phyloP scores from a whole-genome alignment of 2,113 vertebrate genomes.

The Atlantisia rogersi region DNA sequence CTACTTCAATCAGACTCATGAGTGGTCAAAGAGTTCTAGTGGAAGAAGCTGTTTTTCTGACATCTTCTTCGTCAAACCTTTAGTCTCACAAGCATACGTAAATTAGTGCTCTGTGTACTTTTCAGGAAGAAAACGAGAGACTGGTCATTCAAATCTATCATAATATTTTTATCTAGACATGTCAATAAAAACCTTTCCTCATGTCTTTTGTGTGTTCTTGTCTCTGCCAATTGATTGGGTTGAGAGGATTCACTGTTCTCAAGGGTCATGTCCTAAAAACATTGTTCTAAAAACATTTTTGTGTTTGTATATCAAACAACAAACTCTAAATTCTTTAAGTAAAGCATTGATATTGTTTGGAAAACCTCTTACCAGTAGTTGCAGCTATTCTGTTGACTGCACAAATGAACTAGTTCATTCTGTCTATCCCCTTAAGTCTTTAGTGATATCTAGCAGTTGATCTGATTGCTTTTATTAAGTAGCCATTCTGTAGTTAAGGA shows the following conservation, averaged over 20 bases:
- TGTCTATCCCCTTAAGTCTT: background rate
- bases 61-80: background rate
- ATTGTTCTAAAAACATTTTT: background rate
- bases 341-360: background rate
- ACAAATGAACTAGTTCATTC: background rate
- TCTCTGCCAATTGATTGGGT: background rate
- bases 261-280: background rate
- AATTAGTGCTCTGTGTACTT: background rate
- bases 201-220: background rate
- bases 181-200: background rate
- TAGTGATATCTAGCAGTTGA: background rate
- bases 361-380: background rate
- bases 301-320: background rate
- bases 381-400: background rate
- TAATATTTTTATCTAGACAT: no score
- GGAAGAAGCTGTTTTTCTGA: background rate
- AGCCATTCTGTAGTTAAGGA: background rate
- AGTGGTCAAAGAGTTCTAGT: accelerated
- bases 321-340: background rate
- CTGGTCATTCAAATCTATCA: background rate
- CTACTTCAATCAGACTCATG: background rate
- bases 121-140: background rate
- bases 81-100: background rate
- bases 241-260: background rate
- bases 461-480: background rate